These are phyloP conservation scores for Coreius guichenoti DNA, from an alignment of 2,797 vertebrate species.

Conservation along the genomic window DNA sequence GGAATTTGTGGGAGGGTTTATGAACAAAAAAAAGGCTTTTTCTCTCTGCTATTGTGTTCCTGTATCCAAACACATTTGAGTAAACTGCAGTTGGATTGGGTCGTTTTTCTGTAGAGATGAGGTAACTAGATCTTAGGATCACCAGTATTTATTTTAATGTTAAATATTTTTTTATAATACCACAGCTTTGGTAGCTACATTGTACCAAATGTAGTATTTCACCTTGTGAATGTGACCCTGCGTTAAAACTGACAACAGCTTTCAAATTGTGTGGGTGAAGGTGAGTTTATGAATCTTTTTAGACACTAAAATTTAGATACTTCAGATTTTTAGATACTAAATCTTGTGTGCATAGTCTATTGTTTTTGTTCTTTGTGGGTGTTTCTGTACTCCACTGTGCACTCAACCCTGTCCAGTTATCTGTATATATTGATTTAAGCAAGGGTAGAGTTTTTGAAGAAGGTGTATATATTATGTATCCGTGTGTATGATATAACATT, in stretches of 20 bases:
- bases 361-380: background rate
- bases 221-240: slow-evolving; percentile 22
- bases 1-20: background rate
- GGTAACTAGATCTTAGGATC: background rate
- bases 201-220: slow-evolving; percentile 29
- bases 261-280: background rate
- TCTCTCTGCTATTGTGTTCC: background rate
- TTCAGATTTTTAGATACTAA: background rate
- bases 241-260: background rate
- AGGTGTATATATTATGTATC: slow-evolving; percentile 46
- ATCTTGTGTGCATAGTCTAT: slow-evolving; percentile 1
- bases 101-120: background rate
- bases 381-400: slow-evolving; percentile 6
- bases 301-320: slow-evolving; percentile 13
- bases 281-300: background rate
- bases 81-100: background rate
- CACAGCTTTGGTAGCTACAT: slow-evolving; percentile 22
- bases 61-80: slow-evolving; percentile 22
- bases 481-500: slow-evolving; percentile 20
- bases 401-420: slow-evolving; percentile 34
- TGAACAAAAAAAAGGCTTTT: background rate
- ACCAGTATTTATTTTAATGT: slow-evolving; percentile 39
- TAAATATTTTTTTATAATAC: slow-evolving; percentile 6
- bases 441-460: slow-evolving; percentile 34
- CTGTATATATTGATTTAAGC: slow-evolving; percentile 54